Evolutionary conservation across 2,113 vertebrate genomes (phyloP).

Genomic region (Microtus montanus): DNA sequence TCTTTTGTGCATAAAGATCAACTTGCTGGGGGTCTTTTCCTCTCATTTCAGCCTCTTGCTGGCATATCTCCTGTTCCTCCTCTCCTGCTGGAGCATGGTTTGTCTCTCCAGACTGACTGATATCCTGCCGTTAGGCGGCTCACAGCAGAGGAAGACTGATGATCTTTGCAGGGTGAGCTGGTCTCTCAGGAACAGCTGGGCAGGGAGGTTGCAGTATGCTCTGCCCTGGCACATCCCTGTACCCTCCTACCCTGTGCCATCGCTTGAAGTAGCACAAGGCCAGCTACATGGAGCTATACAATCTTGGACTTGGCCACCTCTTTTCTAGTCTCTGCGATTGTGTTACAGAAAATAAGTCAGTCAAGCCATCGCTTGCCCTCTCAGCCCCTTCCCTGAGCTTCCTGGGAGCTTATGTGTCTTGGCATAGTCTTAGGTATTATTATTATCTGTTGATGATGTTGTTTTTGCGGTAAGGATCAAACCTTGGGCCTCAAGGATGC

Average conservation of each 20-base stretch:
- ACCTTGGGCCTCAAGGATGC: not conserved
- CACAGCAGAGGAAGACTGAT: no score
- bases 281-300: not conserved
- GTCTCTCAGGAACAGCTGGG: not conserved
- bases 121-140: not conserved
- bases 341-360: not conserved
- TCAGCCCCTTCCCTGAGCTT: no score
- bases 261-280: not conserved
- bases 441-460: not conserved
- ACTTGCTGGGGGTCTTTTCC: not conserved
- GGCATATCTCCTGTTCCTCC: not conserved
- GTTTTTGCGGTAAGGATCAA: not conserved
- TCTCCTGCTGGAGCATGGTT: not conserved
- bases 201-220: not conserved
- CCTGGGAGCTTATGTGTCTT: no score
- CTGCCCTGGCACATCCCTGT: not conserved
- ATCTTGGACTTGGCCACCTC: not conserved
- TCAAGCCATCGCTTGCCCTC: not conserved
- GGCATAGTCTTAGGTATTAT: not conserved
- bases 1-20: not conserved
- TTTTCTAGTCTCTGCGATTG: not conserved
- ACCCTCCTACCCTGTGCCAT: not conserved
- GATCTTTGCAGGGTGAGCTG: not conserved
- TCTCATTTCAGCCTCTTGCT: not conserved
- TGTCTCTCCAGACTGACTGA: not conserved